Percentiles rank a stretch among this genome's conserved stretches.
These are phyloP conservation scores for Eupithecia vulgata DNA, from an alignment of 2,888 invertebrate genomes.

Conservation along the genomic window DNA sequence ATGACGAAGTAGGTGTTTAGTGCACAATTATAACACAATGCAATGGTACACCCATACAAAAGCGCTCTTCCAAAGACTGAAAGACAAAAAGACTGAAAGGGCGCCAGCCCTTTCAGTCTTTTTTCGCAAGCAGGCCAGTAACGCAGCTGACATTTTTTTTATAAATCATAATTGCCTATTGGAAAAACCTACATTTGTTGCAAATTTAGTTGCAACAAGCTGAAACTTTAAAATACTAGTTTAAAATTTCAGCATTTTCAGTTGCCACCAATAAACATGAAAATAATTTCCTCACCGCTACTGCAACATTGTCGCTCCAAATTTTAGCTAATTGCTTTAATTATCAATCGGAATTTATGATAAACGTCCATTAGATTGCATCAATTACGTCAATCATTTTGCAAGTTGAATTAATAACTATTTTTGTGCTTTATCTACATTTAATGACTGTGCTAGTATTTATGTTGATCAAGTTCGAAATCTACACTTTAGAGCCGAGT, in stretches of 20 bases:
- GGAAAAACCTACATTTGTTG: too few species aligned
- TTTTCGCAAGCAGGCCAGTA: too few species aligned
- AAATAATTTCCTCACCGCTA: neutral
- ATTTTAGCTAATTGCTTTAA: constrained; percentile 12
- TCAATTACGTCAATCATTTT: neutral
- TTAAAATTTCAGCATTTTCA: constrained; percentile 3
- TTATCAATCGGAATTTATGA: constrained; percentile 23
- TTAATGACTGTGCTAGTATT: neutral
- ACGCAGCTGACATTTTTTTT: too few species aligned
- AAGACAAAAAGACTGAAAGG: too few species aligned
- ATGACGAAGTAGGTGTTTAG: too few species aligned
- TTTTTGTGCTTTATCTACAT: neutral
- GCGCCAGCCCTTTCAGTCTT: too few species aligned
- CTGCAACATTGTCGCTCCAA: constrained; percentile 17
- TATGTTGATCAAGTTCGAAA: neutral
- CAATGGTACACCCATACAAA: too few species aligned
- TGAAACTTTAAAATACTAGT: too few species aligned
- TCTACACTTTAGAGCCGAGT: neutral
- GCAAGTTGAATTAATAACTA: neutral
- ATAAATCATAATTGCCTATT: too few species aligned
- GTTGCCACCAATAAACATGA: neutral
- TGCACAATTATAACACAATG: too few species aligned
- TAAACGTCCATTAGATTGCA: constrained; percentile 18
- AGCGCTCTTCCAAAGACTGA: too few species aligned
- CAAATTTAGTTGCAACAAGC: too few species aligned